Percentiles rank a stretch among this genome's conserved stretches.
Conservation (phyloP, 2,113 vertebrate species). For the Cyprinodon brontotheroides region DNA sequence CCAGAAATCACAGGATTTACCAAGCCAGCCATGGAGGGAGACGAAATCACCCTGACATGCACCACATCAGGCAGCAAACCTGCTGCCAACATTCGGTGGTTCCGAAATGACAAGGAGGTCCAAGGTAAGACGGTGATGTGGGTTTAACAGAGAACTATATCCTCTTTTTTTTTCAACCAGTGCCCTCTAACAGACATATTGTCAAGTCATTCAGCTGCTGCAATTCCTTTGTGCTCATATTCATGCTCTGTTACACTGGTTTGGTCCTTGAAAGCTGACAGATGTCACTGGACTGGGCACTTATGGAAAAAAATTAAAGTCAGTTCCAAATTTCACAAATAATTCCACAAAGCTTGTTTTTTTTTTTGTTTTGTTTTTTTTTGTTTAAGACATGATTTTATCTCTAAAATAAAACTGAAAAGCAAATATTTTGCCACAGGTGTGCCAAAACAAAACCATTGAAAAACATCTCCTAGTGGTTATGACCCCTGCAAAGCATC, state of each 20-base stretch:
- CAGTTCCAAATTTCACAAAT: constrained; percentile 36
- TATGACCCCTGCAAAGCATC: neutral
- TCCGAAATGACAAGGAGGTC: constrained; percentile 95
- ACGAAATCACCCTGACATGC: constrained; percentile 92
- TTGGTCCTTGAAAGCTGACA: constrained; percentile 29
- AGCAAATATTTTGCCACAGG: too few relatives aligned
- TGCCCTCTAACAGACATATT: constrained; percentile 25
- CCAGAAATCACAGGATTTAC: constrained; percentile 94
- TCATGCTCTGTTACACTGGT: constrained; percentile 31
- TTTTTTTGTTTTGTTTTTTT: too few relatives aligned
- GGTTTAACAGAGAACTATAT: constrained; percentile 32
- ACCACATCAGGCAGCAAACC: constrained; percentile 95
- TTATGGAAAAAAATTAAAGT: constrained; percentile 33
- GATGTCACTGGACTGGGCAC: constrained; percentile 38
- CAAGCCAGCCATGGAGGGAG: constrained; percentile 92
- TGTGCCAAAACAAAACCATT: too few relatives aligned
- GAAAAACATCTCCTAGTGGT: too few relatives aligned
- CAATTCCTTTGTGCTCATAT: constrained; percentile 37
- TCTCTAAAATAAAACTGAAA: too few relatives aligned
- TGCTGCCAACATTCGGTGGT: constrained; percentile 95
- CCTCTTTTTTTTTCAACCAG: constrained; percentile 20
- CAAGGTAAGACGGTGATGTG: constrained; percentile 83
- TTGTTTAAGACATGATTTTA: too few relatives aligned
- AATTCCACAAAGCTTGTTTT: neutral
- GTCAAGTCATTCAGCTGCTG: constrained; percentile 37